phyloP scores from a whole-genome alignment of 2,113 vertebrate genomes.

The Limnothrissa miodon region DNA sequence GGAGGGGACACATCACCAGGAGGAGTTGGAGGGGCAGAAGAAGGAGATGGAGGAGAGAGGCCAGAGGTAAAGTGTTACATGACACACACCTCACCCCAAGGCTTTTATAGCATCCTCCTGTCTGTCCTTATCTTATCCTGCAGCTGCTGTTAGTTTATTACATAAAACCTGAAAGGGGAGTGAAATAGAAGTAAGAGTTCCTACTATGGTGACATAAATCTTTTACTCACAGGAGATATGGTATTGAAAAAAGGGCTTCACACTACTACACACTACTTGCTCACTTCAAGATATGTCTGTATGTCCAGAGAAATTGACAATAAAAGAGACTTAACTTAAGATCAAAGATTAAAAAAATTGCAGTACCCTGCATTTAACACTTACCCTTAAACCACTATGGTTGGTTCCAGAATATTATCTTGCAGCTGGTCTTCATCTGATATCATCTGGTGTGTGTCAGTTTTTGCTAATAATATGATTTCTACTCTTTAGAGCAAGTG shows the following conservation, averaged over 20 bases:
- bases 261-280: neutral
- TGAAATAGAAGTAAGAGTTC: neutral
- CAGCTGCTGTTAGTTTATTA: neutral
- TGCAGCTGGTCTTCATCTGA: too few relatives aligned
- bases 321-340: too few relatives aligned
- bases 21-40: neutral
- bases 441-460: neutral
- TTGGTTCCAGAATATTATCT: too few relatives aligned
- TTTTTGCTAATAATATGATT: neutral
- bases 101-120: neutral
- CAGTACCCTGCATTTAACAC: neutral
- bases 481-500: neutral
- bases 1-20: neutral
- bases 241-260: neutral
- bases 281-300: neutral
- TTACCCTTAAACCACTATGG: neutral
- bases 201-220: neutral
- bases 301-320: too few relatives aligned
- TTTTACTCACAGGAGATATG: neutral
- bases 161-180: neutral
- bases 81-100: neutral
- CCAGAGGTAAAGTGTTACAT: neutral
- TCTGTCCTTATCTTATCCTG: neutral
- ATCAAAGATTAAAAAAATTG: too few relatives aligned
- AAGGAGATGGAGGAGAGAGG: neutral